Percentiles rank a stretch among this genome's conserved stretches.
These are phyloP conservation scores for Hyposmocoma kahamanoa DNA, from an alignment of 1,140 invertebrate genomes.

Conservation along the genomic window DNA sequence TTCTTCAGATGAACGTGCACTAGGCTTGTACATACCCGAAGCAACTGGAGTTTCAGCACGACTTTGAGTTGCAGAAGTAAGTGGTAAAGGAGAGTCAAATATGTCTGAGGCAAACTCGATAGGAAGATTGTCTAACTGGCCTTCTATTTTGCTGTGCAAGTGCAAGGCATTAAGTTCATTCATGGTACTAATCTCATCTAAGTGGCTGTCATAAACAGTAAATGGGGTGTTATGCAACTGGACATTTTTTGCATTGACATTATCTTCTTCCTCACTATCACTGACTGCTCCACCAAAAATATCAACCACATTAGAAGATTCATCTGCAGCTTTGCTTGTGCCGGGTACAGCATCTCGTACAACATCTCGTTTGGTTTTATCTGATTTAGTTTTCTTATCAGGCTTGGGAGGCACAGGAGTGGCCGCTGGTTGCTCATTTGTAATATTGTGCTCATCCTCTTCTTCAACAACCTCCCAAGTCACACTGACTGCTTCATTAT, in stretches of 20 bases:
- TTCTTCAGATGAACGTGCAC: constrained; percentile 36
- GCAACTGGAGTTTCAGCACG: no score
- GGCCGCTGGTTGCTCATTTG: constrained; percentile 70
- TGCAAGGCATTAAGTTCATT: constrained; percentile 75
- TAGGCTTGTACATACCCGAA: constrained; percentile 24
- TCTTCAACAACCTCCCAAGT: constrained; percentile 95
- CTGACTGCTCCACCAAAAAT: constrained; percentile 92
- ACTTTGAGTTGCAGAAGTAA: no score
- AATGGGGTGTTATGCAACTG: constrained; percentile 88
- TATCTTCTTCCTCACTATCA: constrained; percentile 86
- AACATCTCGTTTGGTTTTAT: constrained; percentile 42
- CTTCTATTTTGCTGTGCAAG: neutral
- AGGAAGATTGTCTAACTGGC: neutral
- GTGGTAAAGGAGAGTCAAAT: no score
- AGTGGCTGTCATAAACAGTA: constrained; percentile 82
- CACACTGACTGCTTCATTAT: constrained; percentile 92
- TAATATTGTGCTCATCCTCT: constrained; percentile 84
- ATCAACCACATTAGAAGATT: constrained; percentile 73
- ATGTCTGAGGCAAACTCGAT: constrained; percentile 1
- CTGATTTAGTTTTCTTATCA: constrained; percentile 57
- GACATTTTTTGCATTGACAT: constrained; percentile 83
- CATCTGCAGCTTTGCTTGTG: constrained; percentile 40
- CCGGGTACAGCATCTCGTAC: constrained; percentile 50
- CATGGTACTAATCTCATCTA: constrained; percentile 84
- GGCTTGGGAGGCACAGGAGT: constrained; percentile 58